Evolutionary conservation across 2,888 invertebrate species (phyloP), one percentile per base, ranked within the genome.

Genomic region (Colletes collaris): DNA sequence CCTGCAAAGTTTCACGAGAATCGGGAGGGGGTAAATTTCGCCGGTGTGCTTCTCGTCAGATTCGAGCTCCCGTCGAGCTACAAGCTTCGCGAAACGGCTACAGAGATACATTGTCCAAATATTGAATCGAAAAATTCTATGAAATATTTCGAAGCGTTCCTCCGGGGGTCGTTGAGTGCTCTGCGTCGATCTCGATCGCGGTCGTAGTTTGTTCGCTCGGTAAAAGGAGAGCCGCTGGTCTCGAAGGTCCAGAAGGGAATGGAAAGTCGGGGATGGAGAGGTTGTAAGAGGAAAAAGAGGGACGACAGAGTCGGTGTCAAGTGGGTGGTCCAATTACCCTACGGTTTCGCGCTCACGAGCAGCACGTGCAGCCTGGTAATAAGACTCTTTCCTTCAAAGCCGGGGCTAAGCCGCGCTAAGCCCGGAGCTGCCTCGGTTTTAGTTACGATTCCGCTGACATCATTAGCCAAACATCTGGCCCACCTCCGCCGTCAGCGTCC

Each of bases 281-380:
- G 71, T 55, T 55, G 19, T 56, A 46, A 27, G 60, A 66, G 70
- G 58, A 73, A 62, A 76, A 73, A 76, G 83, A 84, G 75, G 66
- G 77, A 79, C 53, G 65, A 71, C 78, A 78, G 82, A 71, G 75
- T 66, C 78, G 82, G 78, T 75, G 89, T 89, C 87, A 86, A 89
- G 89, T 91, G 93, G 93, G 92, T 92, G 92, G 92, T 92, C 92
- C 92, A 92, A 92, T 92, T 92, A 92, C 92, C 91, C 92, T 89
- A 87, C 88, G 87, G 90, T 90, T 91, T 92, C 90, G 92, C 91
- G 91, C 89, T 86, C 84, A 80, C 85, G 82, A 88, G 87, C 84
- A 90, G 91, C 92, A 90, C 91, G 92, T 92, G 92, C 90, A 90
- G 86, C 78, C 86, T 87, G 89, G 92, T 92, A 92, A 92, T 92